Conservation (phyloP, 1,140 invertebrate genomes). For the Pseudomyrmex cubaensis region DNA sequence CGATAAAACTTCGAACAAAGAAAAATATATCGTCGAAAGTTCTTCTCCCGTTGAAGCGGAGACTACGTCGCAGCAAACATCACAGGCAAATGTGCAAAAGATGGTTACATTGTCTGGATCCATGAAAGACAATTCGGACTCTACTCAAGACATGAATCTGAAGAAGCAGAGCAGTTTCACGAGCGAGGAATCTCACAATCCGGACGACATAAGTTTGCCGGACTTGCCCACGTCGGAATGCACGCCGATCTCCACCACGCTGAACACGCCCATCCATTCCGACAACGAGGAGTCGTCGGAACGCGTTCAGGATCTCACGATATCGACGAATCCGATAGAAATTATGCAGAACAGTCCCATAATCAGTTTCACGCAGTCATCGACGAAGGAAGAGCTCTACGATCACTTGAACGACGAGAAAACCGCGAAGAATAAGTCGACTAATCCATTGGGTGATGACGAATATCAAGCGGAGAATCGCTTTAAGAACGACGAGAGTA, state of each 20-base stretch:
- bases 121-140: slow-evolving; percentile 41
- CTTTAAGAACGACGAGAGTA: slow-evolving; percentile 19
- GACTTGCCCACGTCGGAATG: slow-evolving; percentile 82
- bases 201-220: slow-evolving; percentile 83
- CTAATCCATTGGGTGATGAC: slow-evolving; percentile 73
- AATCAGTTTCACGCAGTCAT: slow-evolving; percentile 82
- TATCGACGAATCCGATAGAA: slow-evolving; percentile 82
- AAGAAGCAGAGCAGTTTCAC: slow-evolving; percentile 77
- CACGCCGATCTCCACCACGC: slow-evolving; percentile 81
- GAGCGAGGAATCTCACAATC: slow-evolving; percentile 81
- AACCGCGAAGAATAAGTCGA: slow-evolving; percentile 51
- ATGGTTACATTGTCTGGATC: neutral
- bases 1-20: slow-evolving; percentile 7
- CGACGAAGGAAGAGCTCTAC: slow-evolving; percentile 74
- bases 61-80: neutral
- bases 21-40: neutral
- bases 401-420: slow-evolving; percentile 63
- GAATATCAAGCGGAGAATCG: slow-evolving; percentile 73
- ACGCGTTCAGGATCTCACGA: slow-evolving; percentile 75
- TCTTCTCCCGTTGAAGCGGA: neutral
- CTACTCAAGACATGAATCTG: slow-evolving; percentile 49
- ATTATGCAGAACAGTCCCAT: slow-evolving; percentile 82
- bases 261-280: slow-evolving; percentile 83
- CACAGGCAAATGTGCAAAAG: slow-evolving; percentile 17
- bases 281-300: slow-evolving; percentile 82